Conservation (phyloP, 2,888 invertebrate species). For the Nezara viridula region DNA sequence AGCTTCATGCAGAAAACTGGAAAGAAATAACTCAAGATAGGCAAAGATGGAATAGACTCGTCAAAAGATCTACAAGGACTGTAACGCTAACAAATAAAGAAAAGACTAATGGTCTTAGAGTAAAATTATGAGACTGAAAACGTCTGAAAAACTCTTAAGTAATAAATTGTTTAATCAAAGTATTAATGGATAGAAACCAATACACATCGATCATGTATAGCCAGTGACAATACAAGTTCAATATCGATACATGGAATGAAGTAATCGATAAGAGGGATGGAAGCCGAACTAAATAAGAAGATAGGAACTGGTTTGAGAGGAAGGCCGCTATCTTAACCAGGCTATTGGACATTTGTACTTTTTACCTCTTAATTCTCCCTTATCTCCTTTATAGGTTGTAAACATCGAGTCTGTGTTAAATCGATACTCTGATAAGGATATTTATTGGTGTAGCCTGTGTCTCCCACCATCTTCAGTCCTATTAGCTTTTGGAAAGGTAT, state of each 20-base stretch:
- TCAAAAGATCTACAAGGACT: too few species aligned
- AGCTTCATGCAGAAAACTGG: too few species aligned
- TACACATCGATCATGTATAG: background rate
- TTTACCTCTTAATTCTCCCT: constrained; percentile 47
- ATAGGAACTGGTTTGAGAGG: background rate
- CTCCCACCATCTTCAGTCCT: background rate
- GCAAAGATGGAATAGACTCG: too few species aligned
- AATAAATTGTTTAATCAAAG: too few species aligned
- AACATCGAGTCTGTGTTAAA: constrained; percentile 43
- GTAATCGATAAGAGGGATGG: background rate
- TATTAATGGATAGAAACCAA: background rate
- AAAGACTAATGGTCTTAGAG: too few species aligned
- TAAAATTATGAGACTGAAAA: too few species aligned
- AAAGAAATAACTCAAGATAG: too few species aligned
- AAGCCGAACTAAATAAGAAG: background rate
- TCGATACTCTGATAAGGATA: constrained; percentile 26
- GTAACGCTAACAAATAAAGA: too few species aligned
- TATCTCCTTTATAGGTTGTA: constrained; percentile 21
- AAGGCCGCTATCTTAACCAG: constrained; percentile 4
- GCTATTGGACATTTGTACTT: constrained; percentile 31
- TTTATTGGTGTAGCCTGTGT: constrained; percentile 19
- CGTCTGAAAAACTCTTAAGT: too few species aligned
- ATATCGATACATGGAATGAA: constrained; percentile 2
- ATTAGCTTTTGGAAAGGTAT: background rate
- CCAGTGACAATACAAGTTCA: background rate